phyloP scores from a whole-genome alignment of 2,113 vertebrate species.

The Sclerurus mexicanus region DNA sequence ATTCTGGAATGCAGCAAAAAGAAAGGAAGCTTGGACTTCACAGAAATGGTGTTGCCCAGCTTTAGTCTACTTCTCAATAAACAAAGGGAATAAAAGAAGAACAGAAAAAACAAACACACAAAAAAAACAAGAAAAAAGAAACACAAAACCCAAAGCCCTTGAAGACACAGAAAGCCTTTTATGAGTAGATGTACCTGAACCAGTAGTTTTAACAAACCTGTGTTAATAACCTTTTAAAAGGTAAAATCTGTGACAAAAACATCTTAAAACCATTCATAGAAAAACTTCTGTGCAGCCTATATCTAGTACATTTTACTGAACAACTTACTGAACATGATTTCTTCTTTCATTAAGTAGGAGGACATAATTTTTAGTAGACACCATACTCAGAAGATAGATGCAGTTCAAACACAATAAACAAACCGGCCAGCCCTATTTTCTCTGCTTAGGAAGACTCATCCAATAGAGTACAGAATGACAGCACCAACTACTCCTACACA shows the following conservation, averaged over 20 bases:
- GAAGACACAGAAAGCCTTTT: neutral
- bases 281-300: neutral
- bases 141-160: neutral
- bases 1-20: neutral
- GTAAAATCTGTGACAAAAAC: neutral
- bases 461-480: neutral
- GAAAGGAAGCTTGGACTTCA: neutral
- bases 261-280: neutral
- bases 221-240: neutral
- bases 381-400: neutral
- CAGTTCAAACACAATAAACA: neutral
- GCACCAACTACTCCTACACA: neutral
- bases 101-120: too few relatives aligned
- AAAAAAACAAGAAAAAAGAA: fast-evolving
- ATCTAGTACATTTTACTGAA: neutral
- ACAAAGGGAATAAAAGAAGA: neutral
- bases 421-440: neutral
- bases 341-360: neutral
- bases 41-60: neutral
- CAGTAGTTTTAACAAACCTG: neutral
- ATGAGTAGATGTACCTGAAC: neutral
- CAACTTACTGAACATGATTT: neutral
- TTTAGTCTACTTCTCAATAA: neutral
- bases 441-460: neutral
- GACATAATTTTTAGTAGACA: neutral